These are phyloP conservation scores for Eulemur albifrons DNA, from an alignment of 2,797 vertebrate genomes.

Conservation along the genomic window DNA sequence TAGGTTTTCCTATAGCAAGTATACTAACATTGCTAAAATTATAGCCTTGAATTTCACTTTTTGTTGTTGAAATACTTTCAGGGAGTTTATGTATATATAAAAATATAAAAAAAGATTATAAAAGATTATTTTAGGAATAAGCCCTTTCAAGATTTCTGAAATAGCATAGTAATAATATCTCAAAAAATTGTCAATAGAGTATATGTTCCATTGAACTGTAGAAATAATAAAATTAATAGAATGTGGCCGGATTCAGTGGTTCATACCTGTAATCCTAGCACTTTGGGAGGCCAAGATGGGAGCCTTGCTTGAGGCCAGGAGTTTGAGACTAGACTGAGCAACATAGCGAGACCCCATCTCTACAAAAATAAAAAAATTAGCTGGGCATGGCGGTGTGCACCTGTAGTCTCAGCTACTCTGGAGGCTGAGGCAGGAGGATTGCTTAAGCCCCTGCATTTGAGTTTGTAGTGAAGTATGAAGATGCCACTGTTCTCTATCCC, in stretches of 20 bases:
- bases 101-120: background rate
- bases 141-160: background rate
- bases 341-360: background rate
- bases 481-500: background rate
- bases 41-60: conserved; percentile 13
- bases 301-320: background rate
- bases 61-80: conserved; percentile 29
- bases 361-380: background rate
- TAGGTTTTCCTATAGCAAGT: background rate
- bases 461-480: background rate
- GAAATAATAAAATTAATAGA: background rate
- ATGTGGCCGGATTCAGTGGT: background rate
- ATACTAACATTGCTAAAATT: background rate
- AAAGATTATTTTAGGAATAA: conserved; percentile 43
- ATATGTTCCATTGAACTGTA: background rate
- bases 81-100: background rate
- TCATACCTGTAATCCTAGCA: background rate
- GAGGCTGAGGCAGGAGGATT: background rate
- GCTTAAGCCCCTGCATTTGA: background rate
- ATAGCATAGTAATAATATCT: background rate
- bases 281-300: background rate
- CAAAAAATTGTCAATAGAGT: background rate
- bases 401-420: background rate
- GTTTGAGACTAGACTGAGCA: background rate
- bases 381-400: background rate